Evolutionary conservation across 2,797 vertebrate species (phyloP).

Genomic region (Potorous gilbertii): DNA sequence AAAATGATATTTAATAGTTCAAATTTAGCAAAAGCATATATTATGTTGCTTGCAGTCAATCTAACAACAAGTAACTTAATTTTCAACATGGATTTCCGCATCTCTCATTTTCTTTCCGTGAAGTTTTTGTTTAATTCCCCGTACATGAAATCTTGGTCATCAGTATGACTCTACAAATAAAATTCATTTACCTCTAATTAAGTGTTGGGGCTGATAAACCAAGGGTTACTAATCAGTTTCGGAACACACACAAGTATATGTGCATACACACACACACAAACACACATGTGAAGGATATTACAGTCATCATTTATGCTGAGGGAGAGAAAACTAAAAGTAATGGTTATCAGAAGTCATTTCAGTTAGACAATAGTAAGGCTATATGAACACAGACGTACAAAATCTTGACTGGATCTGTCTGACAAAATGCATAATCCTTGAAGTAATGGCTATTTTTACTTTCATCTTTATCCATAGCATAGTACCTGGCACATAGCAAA

Average conservation of each 20-base stretch:
- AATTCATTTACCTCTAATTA: background rate
- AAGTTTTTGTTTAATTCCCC: background rate
- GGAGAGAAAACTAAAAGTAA: background rate
- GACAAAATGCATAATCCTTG: background rate
- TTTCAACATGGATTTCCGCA: background rate
- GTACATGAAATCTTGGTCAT: background rate
- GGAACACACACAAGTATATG: background rate
- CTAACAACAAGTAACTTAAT: background rate
- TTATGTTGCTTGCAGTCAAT: background rate
- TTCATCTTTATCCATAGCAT: background rate
- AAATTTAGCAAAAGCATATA: background rate
- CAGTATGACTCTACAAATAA: background rate
- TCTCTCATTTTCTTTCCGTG: background rate
- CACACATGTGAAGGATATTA: background rate
- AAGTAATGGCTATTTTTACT: background rate
- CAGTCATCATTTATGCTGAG: background rate
- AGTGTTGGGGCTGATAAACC: background rate
- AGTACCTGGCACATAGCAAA: background rate
- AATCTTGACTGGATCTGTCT: background rate
- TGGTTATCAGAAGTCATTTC: background rate
- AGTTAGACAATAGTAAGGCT: background rate
- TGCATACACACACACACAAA: background rate
- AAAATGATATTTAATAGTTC: background rate
- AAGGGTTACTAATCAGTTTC: background rate
- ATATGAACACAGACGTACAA: background rate